Base-by-base conservation (phyloP, 2,797 vertebrate genomes). In the Microctenopoma lineatum region DNA sequence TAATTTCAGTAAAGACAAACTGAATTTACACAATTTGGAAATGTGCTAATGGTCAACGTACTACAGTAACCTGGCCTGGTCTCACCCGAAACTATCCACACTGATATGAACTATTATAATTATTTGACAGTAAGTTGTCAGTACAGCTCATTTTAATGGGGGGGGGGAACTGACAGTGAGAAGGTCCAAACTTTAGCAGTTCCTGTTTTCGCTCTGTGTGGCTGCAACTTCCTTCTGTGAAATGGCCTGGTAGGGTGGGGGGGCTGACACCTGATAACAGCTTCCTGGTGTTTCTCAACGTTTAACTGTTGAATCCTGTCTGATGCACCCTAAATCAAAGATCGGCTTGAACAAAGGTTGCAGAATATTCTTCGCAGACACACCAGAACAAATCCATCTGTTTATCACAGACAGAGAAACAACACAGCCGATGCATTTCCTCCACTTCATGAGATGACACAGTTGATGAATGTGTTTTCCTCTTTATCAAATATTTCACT, bases 391-490 rank as follows among this genome's bases (percentile, higher is more conserved):
- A 12, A 73, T 75, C 69, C 56, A 73, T 75, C 66, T 60, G 58
- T 63, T 72, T 60, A 83, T 80, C 84, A 72, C 65, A 56, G 73
- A 65, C 57, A 68, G 52, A 62, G 47, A 76, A 66, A 60, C 45
- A 25, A 50, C 38, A 25, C 44, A 67, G 32, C 69, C 44, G 50
- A 75, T 16, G 25, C 46, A 56, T 61, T 81, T 69, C 38, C 42
- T 65, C 34, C 27, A 39, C 57, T 67, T 81, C 66, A 64, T 67
- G 57, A 73, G 59, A 80, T 67, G 65, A 73, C 48, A 61, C 25
- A 67, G 59, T 57, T 80, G 79, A 85, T 74, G 65, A 82, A 85
- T 86, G 66, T 66, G 66, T 42, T 66, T 70, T 27, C 2, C n/a
- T 18, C 45, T 34, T 9, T 25, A 57, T 59, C 71, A 52, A 54